phyloP scores from a whole-genome alignment of 2,888 invertebrate genomes.

The Trachelus tabidus region DNA sequence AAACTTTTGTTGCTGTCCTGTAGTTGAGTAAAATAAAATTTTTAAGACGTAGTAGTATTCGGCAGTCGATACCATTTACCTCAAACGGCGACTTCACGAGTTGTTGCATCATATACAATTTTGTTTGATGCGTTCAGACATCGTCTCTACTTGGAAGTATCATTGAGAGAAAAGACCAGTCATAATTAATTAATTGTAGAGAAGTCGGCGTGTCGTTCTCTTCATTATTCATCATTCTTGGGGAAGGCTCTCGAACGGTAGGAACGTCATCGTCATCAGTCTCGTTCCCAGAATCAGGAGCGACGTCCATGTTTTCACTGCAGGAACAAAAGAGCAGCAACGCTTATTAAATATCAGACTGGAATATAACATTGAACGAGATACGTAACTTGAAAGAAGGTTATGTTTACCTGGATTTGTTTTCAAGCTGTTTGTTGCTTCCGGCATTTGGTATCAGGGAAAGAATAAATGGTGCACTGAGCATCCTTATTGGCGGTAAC shows the following conservation, averaged over 20 bases:
- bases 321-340: not conserved
- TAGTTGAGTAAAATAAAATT: not conserved
- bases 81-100: not conserved
- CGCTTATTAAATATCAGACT: not conserved
- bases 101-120: not conserved
- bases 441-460: slow-evolving; percentile 44
- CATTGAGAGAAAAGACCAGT: slow-evolving; percentile 53
- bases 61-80: not conserved
- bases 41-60: not conserved
- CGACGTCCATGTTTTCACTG: not conserved
- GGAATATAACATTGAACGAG: not conserved
- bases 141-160: slow-evolving; percentile 47
- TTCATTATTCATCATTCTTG: slow-evolving; percentile 23
- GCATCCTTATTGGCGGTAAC: slow-evolving; percentile 61
- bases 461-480: slow-evolving; percentile 60
- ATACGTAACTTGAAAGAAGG: not conserved
- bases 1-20: not conserved
- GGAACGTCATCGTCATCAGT: slow-evolving; percentile 35
- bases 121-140: not conserved
- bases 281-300: slow-evolving; percentile 31
- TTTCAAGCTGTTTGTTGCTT: not conserved
- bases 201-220: slow-evolving; percentile 9
- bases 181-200: slow-evolving; percentile 34
- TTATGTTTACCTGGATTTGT: not conserved
- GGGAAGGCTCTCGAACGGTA: slow-evolving; percentile 11